These are phyloP conservation scores for Chloropsis hardwickii DNA, from an alignment of 2,113 vertebrate species.

Conservation along the genomic window DNA sequence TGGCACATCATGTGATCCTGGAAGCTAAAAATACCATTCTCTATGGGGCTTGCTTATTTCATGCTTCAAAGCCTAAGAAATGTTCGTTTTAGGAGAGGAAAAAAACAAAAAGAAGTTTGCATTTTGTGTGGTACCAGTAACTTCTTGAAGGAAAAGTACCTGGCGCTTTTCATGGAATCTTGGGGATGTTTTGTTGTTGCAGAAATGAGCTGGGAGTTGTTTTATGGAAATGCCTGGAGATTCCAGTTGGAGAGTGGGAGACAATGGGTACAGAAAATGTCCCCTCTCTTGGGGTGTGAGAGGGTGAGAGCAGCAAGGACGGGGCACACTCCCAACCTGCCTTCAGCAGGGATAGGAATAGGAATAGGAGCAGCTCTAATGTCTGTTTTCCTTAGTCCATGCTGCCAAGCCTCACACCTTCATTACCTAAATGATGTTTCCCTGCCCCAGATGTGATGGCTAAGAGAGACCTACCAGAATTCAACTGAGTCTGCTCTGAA, in stretches of 20 bases:
- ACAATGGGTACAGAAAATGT: neutral
- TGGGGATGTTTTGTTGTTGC: neutral
- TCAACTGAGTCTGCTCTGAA: neutral
- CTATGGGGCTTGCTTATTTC: constrained; percentile 45
- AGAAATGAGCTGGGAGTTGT: neutral
- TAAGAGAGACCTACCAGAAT: neutral
- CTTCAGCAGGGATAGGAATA: neutral
- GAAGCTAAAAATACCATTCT: constrained; percentile 60
- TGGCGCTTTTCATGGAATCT: neutral
- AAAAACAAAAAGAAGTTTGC: neutral
- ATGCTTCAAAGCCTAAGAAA: constrained; percentile 54
- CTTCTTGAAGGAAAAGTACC: neutral
- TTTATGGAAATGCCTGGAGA: neutral
- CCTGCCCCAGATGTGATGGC: neutral
- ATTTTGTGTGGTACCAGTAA: neutral
- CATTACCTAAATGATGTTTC: neutral
- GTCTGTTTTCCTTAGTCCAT: neutral
- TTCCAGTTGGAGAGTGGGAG: neutral
- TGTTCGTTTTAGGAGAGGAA: neutral
- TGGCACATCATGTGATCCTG: constrained; percentile 40
- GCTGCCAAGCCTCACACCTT: neutral
- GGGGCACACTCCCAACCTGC: neutral
- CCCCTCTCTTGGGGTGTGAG: accelerated
- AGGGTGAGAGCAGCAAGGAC: neutral
- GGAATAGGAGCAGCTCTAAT: neutral